Conservation (phyloP, 2,888 invertebrate genomes). For the Hirtodrosophila cameraria region DNA sequence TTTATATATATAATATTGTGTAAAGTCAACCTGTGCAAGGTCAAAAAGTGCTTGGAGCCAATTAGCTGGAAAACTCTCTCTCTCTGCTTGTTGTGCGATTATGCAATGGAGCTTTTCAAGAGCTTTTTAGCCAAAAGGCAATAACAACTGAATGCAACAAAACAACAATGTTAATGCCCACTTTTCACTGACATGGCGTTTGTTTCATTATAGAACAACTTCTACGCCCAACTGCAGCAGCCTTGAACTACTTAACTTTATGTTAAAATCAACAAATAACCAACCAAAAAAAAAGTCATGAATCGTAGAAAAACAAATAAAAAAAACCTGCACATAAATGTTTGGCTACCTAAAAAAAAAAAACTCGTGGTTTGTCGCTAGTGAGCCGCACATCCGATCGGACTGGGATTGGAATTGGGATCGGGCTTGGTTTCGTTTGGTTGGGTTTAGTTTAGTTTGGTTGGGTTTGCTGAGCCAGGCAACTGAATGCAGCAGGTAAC, state of each 20-base stretch:
- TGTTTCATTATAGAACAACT: conserved; percentile 11
- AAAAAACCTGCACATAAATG: conserved; percentile 21
- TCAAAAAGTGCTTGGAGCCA: conserved; percentile 3
- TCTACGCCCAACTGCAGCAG: conserved; percentile 11
- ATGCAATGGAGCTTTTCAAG: not conserved
- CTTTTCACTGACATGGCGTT: conserved; percentile 16
- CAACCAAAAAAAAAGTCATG: conserved; percentile 14
- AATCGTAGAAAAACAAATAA: conserved; percentile 31
- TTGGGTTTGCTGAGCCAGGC: conserved; percentile 9
- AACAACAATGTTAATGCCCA: conserved; percentile 5
- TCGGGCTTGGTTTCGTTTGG: conserved; percentile 19
- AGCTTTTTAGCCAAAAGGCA: not conserved
- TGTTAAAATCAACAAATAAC: conserved; percentile 1
- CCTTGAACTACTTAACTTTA: conserved; percentile 46
- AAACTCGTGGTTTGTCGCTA: conserved; percentile 30
- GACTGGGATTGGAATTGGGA: conserved; percentile 34
- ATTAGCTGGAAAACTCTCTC: conserved; percentile 8
- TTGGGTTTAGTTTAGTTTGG: too few species aligned
- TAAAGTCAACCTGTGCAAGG: conserved; percentile 14
- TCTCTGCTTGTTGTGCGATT: too few species aligned
- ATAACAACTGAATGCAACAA: too few species aligned
- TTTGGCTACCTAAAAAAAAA: conserved; percentile 47
- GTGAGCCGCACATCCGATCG: conserved; percentile 68
- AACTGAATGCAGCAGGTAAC: conserved; percentile 40
- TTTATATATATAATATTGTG: conserved; percentile 4